Evolutionary conservation across 2,888 invertebrate genomes (phyloP), one percentile per base, ranked within the genome.

Genomic region (Caenorhabditis sp.): DNA sequence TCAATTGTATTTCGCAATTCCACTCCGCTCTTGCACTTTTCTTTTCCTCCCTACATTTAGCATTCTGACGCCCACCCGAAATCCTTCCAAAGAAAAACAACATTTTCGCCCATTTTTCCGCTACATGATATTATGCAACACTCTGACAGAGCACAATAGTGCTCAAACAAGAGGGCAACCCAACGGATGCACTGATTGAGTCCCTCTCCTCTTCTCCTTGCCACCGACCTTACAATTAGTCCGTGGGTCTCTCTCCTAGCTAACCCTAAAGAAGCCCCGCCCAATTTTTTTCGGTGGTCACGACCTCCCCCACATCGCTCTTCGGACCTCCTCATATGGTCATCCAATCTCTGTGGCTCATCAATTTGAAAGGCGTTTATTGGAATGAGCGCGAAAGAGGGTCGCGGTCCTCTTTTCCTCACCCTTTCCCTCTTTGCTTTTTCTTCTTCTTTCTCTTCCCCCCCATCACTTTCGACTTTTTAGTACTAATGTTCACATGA

Each of bases 281-380:
- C 26, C 32, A 27, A n/a, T n/a, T n/a, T n/a, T n/a, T 27, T 26
- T n/a, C 45, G 46, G 26, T 8, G 50, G 24, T 22, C 58, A 15
- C 50, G 45, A 43, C 62, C 70, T 30, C 43, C 39, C 20, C 45
- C 37, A 9, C 35, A 3, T 35, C 35, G 4, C n/a, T 46, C 43
- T 22, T 30, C 24, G 30, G 20, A 35, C 22, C 71, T 56, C 48
- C 56, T 72, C 71, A 63, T 72, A 72, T 62, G 61, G 71, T 56
- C 71, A 72, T 62, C 48, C 71, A 72, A 72, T 72, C 62, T 72
- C 70, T 59, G 70, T 52, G 59, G 52, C 70, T 70, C 70, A 70
- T 70, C 70, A 70, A 46, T 70, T 70, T 70, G 59, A 70, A 70
- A 70, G 70, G 70, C 70, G 70, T 70, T 70, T 70, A 70, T 70